Conservation (phyloP, 35 echinoderm and acorn worm species). For the Strongylocentrotus purpuratus region DNA sequence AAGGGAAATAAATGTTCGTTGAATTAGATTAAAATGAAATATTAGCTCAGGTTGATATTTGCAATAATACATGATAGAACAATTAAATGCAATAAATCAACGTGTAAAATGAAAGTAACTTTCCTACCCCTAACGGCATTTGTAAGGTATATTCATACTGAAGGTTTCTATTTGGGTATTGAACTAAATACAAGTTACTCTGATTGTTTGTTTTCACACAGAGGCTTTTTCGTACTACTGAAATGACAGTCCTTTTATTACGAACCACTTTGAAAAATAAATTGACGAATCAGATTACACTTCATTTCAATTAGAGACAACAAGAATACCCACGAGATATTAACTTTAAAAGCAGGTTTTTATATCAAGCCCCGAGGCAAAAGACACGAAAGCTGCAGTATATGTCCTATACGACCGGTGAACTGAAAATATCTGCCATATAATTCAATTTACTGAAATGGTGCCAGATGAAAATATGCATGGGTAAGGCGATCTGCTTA, state of each 20-base stretch:
- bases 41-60: no score
- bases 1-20: no score
- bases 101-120: no score
- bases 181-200: not conserved
- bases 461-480: constrained; percentile 8
- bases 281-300: constrained; percentile 7
- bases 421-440: not conserved
- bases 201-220: not conserved
- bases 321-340: not conserved
- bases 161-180: no score
- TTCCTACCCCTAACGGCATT: no score
- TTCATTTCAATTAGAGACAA: constrained; percentile 19
- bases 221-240: not conserved
- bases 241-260: not conserved
- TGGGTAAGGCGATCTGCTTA: not conserved
- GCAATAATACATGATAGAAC: no score
- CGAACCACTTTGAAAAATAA: constrained; percentile 6
- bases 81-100: no score
- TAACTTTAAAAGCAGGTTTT: not conserved
- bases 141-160: no score
- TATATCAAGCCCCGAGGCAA: not conserved
- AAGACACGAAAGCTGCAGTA: not conserved
- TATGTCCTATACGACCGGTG: not conserved
- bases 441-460: constrained; percentile 12
- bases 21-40: no score